Evolutionary conservation across 2,113 vertebrate species (phyloP).

Genomic region (Ciconia maguari): DNA sequence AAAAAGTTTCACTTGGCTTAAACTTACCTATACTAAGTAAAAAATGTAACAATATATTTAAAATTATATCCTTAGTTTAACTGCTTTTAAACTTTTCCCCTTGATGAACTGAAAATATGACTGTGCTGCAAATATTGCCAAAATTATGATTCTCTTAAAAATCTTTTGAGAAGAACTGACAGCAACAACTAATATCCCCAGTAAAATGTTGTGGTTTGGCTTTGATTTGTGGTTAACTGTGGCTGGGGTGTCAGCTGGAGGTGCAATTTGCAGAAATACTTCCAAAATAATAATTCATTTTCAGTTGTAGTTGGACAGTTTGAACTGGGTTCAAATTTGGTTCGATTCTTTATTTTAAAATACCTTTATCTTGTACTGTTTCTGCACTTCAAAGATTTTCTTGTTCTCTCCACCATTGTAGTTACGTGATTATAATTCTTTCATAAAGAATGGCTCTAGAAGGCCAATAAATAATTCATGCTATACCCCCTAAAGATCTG

Average conservation of each 20-base stretch:
- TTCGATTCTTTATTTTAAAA: not conserved
- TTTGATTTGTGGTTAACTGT: conserved; percentile 22
- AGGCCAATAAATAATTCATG: not conserved
- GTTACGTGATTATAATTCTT: not conserved
- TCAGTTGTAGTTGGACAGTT: not conserved
- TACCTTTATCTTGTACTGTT: not conserved
- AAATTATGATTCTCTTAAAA: not conserved
- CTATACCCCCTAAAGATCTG: not conserved
- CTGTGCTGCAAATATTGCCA: not conserved
- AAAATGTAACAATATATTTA: not conserved
- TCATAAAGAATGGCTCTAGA: not conserved
- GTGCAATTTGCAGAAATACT: not conserved
- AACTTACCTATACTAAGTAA: not conserved
- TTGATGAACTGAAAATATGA: not conserved
- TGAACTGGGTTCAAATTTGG: not conserved
- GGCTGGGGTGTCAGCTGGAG: not conserved
- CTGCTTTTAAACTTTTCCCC: not conserved
- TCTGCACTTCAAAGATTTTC: not conserved
- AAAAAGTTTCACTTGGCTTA: not conserved
- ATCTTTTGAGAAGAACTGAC: not conserved
- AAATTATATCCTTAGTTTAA: not conserved
- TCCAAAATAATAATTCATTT: conserved; percentile 22
- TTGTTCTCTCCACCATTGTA: not conserved
- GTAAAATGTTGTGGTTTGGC: conserved; percentile 18
- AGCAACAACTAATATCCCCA: not conserved